Conservation (phyloP, 1,140 invertebrate genomes). For the Zeugodacus cucurbitae region DNA sequence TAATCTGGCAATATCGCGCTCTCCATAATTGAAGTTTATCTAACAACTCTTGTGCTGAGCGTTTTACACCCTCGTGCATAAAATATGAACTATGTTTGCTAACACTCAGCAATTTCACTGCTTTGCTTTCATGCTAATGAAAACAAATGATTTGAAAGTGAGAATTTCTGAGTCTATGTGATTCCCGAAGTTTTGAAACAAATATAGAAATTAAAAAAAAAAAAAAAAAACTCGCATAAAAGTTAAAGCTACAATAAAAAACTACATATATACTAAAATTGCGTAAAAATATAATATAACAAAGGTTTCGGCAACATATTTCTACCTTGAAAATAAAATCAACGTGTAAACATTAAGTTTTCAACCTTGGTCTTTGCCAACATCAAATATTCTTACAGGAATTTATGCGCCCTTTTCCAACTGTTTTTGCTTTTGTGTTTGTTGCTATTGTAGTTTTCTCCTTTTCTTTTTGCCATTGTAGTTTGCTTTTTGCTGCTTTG, state of each 20-base stretch:
- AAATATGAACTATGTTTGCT: neutral
- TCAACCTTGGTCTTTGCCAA: neutral
- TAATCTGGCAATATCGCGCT: neutral
- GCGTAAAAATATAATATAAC: no score
- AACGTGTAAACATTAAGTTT: neutral
- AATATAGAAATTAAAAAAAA: no score
- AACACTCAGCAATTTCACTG: neutral
- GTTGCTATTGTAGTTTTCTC: neutral
- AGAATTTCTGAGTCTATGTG: neutral
- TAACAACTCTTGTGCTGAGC: neutral
- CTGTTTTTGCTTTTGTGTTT: neutral
- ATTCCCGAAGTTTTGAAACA: neutral
- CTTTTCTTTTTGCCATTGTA: no score
- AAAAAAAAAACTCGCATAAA: no score
- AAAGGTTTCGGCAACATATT: neutral
- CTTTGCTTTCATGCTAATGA: neutral
- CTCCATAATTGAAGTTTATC: neutral
- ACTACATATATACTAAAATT: no score
- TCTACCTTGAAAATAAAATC: neutral
- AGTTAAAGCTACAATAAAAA: no score
- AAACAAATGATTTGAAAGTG: constrained; percentile 8
- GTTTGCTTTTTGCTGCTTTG: neutral
- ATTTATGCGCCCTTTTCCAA: constrained; percentile 15
- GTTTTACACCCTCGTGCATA: neutral
- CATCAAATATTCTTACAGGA: constrained; percentile 8